phyloP scores from a whole-genome alignment of 2,888 invertebrate species.

The Elaeidobius kamerunicus region DNA sequence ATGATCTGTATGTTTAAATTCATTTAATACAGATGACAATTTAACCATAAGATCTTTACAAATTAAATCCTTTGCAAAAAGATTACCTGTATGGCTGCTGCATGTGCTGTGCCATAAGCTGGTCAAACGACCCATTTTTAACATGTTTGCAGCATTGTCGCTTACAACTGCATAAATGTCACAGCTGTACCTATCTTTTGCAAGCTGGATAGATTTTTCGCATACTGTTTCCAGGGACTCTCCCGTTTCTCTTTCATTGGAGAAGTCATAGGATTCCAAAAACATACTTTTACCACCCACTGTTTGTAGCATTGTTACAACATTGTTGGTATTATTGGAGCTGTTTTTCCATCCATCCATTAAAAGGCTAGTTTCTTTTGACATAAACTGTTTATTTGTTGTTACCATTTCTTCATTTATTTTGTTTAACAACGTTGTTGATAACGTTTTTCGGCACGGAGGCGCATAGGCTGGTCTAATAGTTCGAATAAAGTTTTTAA shows the following conservation, averaged over 20 bases:
- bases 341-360: not conserved
- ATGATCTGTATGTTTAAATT: constrained; percentile 12
- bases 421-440: not conserved
- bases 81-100: constrained; percentile 18
- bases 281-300: not conserved
- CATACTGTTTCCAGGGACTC: not conserved
- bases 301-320: not conserved
- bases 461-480: not conserved
- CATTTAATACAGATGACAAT: constrained; percentile 2
- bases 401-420: not conserved
- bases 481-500: not conserved
- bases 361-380: not conserved
- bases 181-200: not conserved
- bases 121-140: constrained; percentile 12
- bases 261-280: not conserved
- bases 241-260: not conserved
- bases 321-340: not conserved
- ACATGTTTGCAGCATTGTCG: constrained; percentile 15
- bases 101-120: constrained; percentile 6
- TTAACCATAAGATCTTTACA: not conserved
- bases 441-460: not conserved
- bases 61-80: constrained; percentile 20
- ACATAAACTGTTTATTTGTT: not conserved
- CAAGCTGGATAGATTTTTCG: not conserved
- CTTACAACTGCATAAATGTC: constrained; percentile 34